These are phyloP conservation scores for Eulemur rufifrons DNA, from an alignment of 2,113 vertebrate species.

Conservation along the genomic window DNA sequence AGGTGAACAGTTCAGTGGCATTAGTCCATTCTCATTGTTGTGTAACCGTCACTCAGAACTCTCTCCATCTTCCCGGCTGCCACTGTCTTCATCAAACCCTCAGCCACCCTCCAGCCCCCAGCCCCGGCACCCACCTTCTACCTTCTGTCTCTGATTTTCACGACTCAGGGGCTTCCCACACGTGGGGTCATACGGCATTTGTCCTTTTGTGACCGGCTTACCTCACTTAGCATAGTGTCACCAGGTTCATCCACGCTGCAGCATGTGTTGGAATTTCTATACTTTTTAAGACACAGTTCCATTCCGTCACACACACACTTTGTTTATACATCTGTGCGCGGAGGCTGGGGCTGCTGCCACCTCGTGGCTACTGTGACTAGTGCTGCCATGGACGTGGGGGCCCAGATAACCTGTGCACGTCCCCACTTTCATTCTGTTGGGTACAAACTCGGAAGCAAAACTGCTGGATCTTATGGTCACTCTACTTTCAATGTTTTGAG, in stretches of 20 bases:
- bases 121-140: no score
- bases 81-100: no score
- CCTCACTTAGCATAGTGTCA: neutral
- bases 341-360: neutral
- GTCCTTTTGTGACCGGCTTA: neutral
- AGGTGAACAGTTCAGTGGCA: neutral
- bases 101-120: no score
- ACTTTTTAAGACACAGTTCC: neutral
- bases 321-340: fast-evolving
- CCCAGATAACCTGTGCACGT: fast-evolving
- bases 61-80: neutral
- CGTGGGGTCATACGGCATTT: fast-evolving
- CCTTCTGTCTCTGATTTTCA: neutral
- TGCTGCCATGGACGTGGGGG: fast-evolving
- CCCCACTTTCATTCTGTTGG: neutral
- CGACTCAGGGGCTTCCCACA: neutral
- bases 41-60: neutral
- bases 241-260: neutral
- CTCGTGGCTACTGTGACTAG: neutral
- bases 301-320: no score
- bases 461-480: neutral
- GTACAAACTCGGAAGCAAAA: neutral
- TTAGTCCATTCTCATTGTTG: fast-evolving
- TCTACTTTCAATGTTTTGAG: neutral
- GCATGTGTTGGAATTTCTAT: neutral